phyloP scores from a whole-genome alignment of 2,888 invertebrate genomes.

The Selenia dentaria region DNA sequence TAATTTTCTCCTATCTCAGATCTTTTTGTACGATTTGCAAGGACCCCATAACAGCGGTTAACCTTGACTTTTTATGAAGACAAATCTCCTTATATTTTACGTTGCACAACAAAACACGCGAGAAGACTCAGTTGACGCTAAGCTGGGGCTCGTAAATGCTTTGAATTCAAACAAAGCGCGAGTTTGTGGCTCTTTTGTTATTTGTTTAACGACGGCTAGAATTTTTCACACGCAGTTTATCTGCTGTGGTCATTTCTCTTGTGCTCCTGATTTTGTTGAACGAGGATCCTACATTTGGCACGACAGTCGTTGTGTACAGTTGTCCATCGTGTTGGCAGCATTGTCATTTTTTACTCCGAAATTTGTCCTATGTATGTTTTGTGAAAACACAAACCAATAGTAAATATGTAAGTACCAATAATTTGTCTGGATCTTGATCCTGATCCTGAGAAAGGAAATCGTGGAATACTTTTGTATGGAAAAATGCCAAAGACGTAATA shows the following conservation, averaged over 20 bases:
- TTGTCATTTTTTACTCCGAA: no score
- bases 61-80: conserved; percentile 30
- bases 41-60: conserved; percentile 15
- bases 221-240: conserved; percentile 24
- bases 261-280: background rate
- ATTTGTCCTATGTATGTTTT: no score
- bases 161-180: conserved; percentile 20
- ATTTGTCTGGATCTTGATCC: no score
- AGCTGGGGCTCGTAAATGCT: conserved; percentile 17
- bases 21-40: conserved; percentile 15
- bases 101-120: conserved; percentile 24
- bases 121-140: conserved; percentile 13
- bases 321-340: no score
- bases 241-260: conserved; percentile 20
- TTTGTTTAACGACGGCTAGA: conserved; percentile 19
- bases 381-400: no score
- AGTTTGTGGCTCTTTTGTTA: conserved; percentile 19
- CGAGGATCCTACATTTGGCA: background rate
- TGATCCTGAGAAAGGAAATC: no score
- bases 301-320: background rate
- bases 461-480: no score
- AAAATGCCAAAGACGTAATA: no score
- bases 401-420: no score
- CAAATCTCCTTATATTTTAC: conserved; percentile 29
- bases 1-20: conserved; percentile 11